Base-by-base conservation (phyloP, 2,888 invertebrate genomes). In the Caenorhabditis doughertyi region DNA sequence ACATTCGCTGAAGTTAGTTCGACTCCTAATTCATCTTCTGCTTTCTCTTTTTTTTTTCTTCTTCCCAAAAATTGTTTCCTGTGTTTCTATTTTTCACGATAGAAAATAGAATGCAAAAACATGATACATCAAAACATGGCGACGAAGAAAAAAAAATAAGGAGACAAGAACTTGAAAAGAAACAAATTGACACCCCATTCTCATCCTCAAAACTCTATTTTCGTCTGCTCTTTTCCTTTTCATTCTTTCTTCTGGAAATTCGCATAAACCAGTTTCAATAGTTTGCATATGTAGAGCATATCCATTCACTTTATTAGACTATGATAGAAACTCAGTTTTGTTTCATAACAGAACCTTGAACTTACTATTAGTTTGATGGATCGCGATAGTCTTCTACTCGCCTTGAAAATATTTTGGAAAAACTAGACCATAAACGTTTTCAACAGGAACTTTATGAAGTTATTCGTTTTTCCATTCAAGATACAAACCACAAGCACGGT, bases 51-150 rank as follows among this genome's bases (percentile, higher is more conserved):
- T 39, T 35, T 29, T 42, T 42, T 62, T 39, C 60, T 32, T 58
- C 49, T n/a, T n/a, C 16, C 56, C n/a, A 49, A 55, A 70, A 74
- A 67, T 74, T 49, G 74, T 74, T 73, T 73, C 73, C 73, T 64
- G 64, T 64, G 65, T 62, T 71, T 71, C 68, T 42, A n/a, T 42
- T 51, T 23, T 23, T 39, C 25, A 39, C 39, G 27, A 53, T 35
- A 13, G 27, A n/a, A 29, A 11, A 47, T 32, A 32, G 56, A 62
- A 53, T 51, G 65, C 44, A 58, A 68, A 67, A 76, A 68, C 67
- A 76, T 76, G 76, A 76, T 76, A 76, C 25, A 76, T 74, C 60
- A 68, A 76, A 76, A 67, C 76, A 76, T 74, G 65, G 49, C 56
- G 44, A 70, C 42, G 23, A 32, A 42, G 44, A 47, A 58, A 47